Evolutionary conservation across 2,797 vertebrate species (phyloP), one percentile per base, ranked within the genome.

Genomic region (Nothura maculosa): DNA sequence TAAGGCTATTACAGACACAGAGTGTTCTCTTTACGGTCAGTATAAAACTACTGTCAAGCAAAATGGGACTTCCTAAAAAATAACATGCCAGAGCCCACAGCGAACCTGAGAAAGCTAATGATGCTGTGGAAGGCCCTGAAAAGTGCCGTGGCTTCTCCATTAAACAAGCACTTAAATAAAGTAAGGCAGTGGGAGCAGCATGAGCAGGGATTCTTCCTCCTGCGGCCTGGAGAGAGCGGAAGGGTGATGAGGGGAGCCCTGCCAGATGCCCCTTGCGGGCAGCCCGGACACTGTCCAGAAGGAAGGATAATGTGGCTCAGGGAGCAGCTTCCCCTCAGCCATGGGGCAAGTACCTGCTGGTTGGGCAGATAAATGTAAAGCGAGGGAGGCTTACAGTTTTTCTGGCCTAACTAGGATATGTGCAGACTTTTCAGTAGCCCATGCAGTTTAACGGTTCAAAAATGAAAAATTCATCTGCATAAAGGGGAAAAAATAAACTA

Each of bases 51-150:
- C 55, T 87, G 70, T 81, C 78, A 85, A 66, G 24, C 30, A 77
- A 57, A 96, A 79, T 30, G 74, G 19, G 62, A 28, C 32, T 86
- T 81, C 9, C 48, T 89, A 40, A 92, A 85, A 83, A 85, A 36
- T 10, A 70, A 25, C 7, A 32, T 38, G 32, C 63, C 30, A 76
- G 58, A 72, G 50, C 68, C 81, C 81, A 50, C 47, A 68, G 55
- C 52, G 81, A 28, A 54, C 48, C 47, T 50, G 55, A 63, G 54
- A 42, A 66, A 79, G 42, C 20, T 48, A 28, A 57, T 52, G 54
- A 32, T 78, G 21, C 57, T 78, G 30, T 17, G 47, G 52, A 75
- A 85, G 30, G 69, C 7, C 15, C 28, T 52, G 63, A 30, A 20
- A 54, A 45, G 12, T n/a, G 24, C 36, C 19, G 34, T 60, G 48